phyloP scores from a whole-genome alignment of 2,113 vertebrate species.

The Sylvia atricapilla region DNA sequence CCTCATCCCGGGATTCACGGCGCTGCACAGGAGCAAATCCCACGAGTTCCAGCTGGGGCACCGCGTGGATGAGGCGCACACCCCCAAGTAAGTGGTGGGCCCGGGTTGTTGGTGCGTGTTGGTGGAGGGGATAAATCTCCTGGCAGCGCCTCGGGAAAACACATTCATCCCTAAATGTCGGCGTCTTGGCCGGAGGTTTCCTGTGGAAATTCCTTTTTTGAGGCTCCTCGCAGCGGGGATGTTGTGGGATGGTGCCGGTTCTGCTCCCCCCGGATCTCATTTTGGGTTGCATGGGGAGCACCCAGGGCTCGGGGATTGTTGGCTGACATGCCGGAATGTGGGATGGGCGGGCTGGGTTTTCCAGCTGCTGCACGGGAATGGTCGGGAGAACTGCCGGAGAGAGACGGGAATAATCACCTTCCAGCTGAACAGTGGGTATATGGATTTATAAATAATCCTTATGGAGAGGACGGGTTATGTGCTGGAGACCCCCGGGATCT shows the following conservation, averaged over 20 bases:
- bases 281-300: neutral
- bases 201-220: neutral
- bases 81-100: conserved; percentile 88
- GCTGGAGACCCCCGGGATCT: neutral
- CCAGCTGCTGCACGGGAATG: accelerated
- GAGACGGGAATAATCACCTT: neutral
- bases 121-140: too few relatives aligned
- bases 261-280: neutral
- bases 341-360: neutral
- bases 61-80: conserved; percentile 88
- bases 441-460: neutral
- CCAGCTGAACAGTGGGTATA: accelerated
- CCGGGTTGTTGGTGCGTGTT: accelerated
- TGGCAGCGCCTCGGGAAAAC: neutral
- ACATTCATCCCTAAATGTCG: accelerated
- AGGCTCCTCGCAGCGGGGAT: accelerated
- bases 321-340: accelerated
- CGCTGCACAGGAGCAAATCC: conserved; percentile 95
- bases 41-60: conserved; percentile 97
- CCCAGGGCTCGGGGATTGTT: accelerated
- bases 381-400: accelerated
- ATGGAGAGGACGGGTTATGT: accelerated
- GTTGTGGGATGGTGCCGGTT: accelerated
- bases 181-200: accelerated
- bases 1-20: conserved; percentile 90